Percentiles rank a stretch among this genome's conserved stretches.
Conservation (phyloP, 1,140 invertebrate genomes). For the Drosophila sulfurigaster region DNA sequence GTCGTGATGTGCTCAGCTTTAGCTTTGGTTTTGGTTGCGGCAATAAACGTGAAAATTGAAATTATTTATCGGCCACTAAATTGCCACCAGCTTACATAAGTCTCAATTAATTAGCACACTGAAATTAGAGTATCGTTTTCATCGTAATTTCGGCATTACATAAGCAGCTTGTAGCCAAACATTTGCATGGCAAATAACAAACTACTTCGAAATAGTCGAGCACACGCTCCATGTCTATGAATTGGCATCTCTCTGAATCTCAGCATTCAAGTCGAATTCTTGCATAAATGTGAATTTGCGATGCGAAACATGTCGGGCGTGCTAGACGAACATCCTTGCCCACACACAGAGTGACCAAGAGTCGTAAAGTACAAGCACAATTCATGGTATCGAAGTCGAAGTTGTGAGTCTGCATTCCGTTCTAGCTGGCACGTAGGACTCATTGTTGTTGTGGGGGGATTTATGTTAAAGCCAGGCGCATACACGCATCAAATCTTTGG, state of each 20-base stretch:
- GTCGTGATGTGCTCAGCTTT: not conserved
- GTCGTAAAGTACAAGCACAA: constrained; percentile 3
- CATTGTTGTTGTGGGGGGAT: constrained; percentile 39
- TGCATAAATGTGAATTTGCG: constrained; percentile 20
- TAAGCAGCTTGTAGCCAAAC: constrained; percentile 18
- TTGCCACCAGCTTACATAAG: not conserved
- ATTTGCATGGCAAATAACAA: constrained; percentile 36
- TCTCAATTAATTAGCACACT: constrained; percentile 45
- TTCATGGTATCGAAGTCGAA: constrained; percentile 17
- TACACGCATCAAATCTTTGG: constrained; percentile 52
- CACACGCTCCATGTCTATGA: constrained; percentile 1
- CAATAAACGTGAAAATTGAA: constrained; percentile 32
- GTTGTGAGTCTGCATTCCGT: constrained; percentile 1
- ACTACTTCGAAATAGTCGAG: not conserved
- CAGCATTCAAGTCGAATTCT: constrained; percentile 2
- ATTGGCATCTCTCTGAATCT: not conserved
- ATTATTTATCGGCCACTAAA: constrained; percentile 38
- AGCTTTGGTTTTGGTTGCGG: not conserved
- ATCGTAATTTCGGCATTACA: constrained; percentile 19
- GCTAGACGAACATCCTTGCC: not conserved
- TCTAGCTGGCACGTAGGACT: constrained; percentile 55
- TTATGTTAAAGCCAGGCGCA: constrained; percentile 33
- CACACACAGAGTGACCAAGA: not conserved
- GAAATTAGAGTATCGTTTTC: constrained; percentile 17
- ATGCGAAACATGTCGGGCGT: constrained; percentile 42